A percentile compares a stretch with the other conserved stretches of the same genome.
phyloP scores from a whole-genome alignment of 2,888 invertebrate species.

The Amphipoea lucens region DNA sequence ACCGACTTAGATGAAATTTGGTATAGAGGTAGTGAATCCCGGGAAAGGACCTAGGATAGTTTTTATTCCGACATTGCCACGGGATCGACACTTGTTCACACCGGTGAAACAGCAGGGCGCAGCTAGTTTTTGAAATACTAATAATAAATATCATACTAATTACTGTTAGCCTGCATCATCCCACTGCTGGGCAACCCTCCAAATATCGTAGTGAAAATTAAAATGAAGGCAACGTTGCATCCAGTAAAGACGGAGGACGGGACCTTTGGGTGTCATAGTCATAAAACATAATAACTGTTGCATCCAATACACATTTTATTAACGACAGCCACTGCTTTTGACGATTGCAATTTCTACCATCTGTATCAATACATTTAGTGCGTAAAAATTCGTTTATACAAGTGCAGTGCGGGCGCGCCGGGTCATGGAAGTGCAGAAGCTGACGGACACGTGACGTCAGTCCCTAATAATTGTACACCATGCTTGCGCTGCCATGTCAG shows the following conservation, averaged over 20 bases:
- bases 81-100: too few species aligned
- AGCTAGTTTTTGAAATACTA: not conserved
- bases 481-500: not conserved
- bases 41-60: too few species aligned
- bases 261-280: not conserved
- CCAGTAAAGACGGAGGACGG: not conserved
- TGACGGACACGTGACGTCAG: slow-evolving; percentile 21
- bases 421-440: slow-evolving; percentile 15
- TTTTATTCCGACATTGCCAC: too few species aligned
- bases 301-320: not conserved
- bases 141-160: not conserved
- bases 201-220: not conserved
- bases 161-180: not conserved
- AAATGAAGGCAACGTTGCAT: not conserved
- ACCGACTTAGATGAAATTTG: too few species aligned
- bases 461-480: slow-evolving; percentile 2
- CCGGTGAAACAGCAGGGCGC: too few species aligned
- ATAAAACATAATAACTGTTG: not conserved
- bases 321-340: not conserved
- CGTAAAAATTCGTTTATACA: slow-evolving; percentile 52
- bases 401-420: slow-evolving; percentile 34
- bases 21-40: too few species aligned
- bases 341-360: slow-evolving; percentile 15
- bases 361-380: slow-evolving; percentile 44
- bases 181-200: not conserved